phyloP scores from a whole-genome alignment of 2,797 vertebrate species.

The Micrastur ruficollis region DNA sequence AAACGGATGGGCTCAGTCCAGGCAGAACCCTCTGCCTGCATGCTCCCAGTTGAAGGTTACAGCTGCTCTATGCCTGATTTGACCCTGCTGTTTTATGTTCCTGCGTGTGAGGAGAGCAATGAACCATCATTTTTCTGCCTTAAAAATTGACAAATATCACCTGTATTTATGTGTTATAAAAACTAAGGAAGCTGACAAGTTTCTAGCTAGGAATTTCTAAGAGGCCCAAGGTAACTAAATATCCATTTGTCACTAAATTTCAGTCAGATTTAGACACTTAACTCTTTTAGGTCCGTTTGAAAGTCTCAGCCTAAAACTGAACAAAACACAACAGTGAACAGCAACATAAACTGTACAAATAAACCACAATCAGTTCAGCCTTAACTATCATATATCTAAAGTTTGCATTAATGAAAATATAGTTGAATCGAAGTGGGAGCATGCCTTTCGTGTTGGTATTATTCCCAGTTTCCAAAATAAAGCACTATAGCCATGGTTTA shows the following conservation, averaged over 20 bases:
- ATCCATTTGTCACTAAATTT: neutral
- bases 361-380: neutral
- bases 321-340: neutral
- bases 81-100: neutral
- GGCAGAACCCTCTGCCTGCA: neutral
- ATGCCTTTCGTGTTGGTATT: neutral
- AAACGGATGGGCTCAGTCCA: accelerated
- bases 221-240: neutral
- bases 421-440: neutral
- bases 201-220: neutral
- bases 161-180: neutral
- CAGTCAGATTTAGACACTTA: neutral
- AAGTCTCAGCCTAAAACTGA: neutral
- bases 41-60: neutral
- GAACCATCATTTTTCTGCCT: neutral
- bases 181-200: neutral
- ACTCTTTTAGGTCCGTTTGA: neutral
- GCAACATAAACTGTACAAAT: neutral
- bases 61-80: neutral
- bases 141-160: neutral
- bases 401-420: neutral
- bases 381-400: neutral
- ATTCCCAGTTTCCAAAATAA: neutral
- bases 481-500: neutral
- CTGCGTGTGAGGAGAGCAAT: accelerated